These are phyloP conservation scores for Oceanodroma tethys DNA, from an alignment of 2,113 vertebrate species.

Conservation along the genomic window DNA sequence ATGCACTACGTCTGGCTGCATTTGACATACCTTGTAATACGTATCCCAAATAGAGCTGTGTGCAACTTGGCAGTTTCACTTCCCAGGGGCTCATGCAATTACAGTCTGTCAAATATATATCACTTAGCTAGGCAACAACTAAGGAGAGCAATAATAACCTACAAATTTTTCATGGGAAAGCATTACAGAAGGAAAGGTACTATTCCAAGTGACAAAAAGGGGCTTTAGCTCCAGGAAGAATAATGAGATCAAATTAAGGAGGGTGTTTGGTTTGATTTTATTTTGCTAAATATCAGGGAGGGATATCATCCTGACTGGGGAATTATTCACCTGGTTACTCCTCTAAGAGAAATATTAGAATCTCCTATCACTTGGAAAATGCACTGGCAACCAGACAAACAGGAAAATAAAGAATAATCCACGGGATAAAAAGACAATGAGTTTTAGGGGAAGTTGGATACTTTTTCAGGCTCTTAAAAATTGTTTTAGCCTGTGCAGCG, in stretches of 20 bases:
- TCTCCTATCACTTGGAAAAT: not conserved
- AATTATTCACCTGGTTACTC: constrained; percentile 8
- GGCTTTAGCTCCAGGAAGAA: not conserved
- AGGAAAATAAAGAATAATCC: not conserved
- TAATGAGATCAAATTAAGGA: constrained; percentile 33
- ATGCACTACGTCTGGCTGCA: not conserved
- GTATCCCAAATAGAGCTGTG: constrained; percentile 20
- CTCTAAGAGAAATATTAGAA: not conserved
- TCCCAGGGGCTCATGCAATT: constrained; percentile 58
- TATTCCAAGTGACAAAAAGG: not conserved
- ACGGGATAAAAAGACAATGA: not conserved
- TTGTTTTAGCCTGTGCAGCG: not conserved
- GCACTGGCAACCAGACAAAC: not conserved
- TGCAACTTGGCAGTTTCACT: constrained; percentile 33
- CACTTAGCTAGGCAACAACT: constrained; percentile 60
- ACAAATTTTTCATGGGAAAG: constrained; percentile 10
- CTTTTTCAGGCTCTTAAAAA: not conserved
- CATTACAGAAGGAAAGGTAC: not conserved
- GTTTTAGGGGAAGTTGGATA: not conserved
- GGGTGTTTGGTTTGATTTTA: not conserved
- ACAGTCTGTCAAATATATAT: constrained; percentile 47
- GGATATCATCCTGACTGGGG: not conserved
- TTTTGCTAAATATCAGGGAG: not conserved
- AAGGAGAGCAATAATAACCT: constrained; percentile 43
- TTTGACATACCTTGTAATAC: constrained; percentile 35